These are phyloP conservation scores for Leptinotarsa haldemani DNA, from an alignment of 2,888 invertebrate genomes.

Conservation along the genomic window DNA sequence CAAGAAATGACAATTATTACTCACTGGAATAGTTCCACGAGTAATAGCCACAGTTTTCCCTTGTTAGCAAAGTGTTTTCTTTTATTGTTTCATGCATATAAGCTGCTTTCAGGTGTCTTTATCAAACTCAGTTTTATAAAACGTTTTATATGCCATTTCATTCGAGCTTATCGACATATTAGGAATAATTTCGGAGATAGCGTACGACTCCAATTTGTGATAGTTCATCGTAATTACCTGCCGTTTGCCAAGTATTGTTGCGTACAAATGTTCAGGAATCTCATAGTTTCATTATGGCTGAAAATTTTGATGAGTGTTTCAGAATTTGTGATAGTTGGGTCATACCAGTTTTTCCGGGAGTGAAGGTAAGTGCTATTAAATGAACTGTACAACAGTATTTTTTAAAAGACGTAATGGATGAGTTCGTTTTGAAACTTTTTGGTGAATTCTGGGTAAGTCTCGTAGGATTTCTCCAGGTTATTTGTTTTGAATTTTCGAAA, in stretches of 20 bases:
- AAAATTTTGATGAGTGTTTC: constrained; percentile 9
- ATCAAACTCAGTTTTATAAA: neutral
- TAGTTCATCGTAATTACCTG: neutral
- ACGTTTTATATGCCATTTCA: constrained; percentile 5
- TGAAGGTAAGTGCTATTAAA: constrained; percentile 8
- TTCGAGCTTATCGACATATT: constrained; percentile 6
- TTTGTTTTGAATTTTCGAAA: neutral
- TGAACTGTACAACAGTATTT: neutral
- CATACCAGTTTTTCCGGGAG: constrained; percentile 20
- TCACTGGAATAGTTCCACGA: too few species aligned
- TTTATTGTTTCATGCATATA: neutral
- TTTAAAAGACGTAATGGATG: neutral
- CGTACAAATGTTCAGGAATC: neutral
- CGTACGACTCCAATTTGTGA: constrained; percentile 7
- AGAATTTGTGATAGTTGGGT: constrained; percentile 15
- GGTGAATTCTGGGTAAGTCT: neutral
- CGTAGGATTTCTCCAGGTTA: neutral
- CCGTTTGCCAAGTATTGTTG: too few species aligned
- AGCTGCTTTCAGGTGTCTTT: neutral
- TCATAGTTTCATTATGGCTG: neutral
- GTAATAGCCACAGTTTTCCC: too few species aligned
- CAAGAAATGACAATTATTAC: too few species aligned
- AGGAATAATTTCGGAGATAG: constrained; percentile 17
- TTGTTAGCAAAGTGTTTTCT: too few species aligned
- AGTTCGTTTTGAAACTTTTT: neutral